A percentile compares a stretch with the other conserved stretches of the same genome.
Conservation (phyloP, 2,888 invertebrate genomes). For the Listrodromus nycthemerus region DNA sequence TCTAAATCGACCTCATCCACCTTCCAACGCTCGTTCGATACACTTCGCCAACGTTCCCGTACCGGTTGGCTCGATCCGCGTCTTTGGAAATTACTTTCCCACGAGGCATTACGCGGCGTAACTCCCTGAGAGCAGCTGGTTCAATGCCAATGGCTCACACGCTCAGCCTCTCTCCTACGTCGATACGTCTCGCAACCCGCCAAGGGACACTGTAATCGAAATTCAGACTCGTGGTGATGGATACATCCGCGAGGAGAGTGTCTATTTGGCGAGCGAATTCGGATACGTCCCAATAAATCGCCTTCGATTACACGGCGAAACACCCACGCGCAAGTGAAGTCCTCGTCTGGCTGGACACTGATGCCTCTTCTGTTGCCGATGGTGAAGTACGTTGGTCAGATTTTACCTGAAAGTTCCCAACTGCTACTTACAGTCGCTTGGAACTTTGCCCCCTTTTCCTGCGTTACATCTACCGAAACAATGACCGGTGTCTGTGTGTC, state of each 20-base stretch:
- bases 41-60: slow-evolving; percentile 9
- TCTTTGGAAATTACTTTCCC: slow-evolving; percentile 53
- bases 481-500: background rate
- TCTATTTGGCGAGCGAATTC: background rate
- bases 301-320: background rate
- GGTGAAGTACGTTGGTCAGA: background rate
- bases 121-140: slow-evolving; percentile 39
- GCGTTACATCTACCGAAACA: slow-evolving; percentile 4
- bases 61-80: slow-evolving; percentile 37
- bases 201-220: slow-evolving; percentile 42
- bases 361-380: background rate
- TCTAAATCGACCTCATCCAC: slow-evolving; percentile 38
- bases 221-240: slow-evolving; percentile 23
- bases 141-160: slow-evolving; percentile 22
- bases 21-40: slow-evolving; percentile 32
- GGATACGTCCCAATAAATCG: background rate
- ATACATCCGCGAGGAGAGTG: slow-evolving; percentile 1
- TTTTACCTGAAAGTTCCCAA: slow-evolving; percentile 1
- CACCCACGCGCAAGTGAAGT: background rate
- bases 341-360: background rate
- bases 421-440: slow-evolving; percentile 34
- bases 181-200: slow-evolving; percentile 18
- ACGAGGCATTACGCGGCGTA: slow-evolving; percentile 41
- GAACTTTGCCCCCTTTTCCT: slow-evolving; percentile 28
- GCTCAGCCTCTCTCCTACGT: slow-evolving; percentile 27